Evolutionary conservation across 2,797 vertebrate species (phyloP).

Genomic region (Crypturellus tataupa): DNA sequence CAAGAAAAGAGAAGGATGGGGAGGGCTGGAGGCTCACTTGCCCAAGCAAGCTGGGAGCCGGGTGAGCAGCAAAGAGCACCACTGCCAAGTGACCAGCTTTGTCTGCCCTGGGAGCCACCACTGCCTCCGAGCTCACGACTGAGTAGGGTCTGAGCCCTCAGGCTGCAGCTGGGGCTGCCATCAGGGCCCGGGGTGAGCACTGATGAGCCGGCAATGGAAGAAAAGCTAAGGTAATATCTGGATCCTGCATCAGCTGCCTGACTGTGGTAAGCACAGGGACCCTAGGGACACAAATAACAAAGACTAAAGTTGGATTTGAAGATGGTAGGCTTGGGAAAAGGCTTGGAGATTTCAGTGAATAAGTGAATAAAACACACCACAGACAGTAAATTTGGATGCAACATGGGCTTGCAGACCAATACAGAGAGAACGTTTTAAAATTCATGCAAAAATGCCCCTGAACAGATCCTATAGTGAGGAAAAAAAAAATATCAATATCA

Average conservation of each 20-base stretch:
- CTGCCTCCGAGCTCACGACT: rapidly evolving
- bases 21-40: background rate
- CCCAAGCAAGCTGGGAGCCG: background rate
- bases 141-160: background rate
- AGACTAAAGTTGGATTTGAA: background rate
- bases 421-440: background rate
- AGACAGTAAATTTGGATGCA: background rate
- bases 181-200: background rate
- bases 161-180: background rate
- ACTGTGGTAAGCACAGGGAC: background rate
- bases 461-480: background rate
- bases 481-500: background rate
- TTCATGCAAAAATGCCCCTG: background rate
- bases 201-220: background rate
- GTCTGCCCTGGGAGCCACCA: rapidly evolving
- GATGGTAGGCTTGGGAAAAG: background rate
- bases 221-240: background rate
- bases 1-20: background rate
- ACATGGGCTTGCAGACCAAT: background rate
- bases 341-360: background rate
- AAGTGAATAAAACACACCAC: background rate
- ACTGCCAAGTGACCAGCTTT: background rate
- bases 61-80: background rate
- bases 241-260: background rate
- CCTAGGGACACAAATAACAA: background rate